These are phyloP conservation scores for Drosophila virilis DNA, from an alignment of 1,140 invertebrate species.

Conservation along the genomic window DNA sequence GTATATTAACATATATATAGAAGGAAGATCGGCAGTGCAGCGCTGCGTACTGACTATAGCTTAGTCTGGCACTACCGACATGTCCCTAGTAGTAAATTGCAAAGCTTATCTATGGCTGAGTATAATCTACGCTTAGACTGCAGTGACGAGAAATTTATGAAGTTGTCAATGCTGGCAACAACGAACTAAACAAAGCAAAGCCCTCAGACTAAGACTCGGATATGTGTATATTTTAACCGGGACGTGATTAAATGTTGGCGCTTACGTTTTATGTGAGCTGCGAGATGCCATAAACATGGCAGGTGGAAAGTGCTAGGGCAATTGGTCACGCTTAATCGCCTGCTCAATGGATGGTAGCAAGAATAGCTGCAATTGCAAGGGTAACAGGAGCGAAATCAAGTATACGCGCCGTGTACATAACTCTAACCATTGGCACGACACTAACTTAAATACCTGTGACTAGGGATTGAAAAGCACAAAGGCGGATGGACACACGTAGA, in stretches of 20 bases:
- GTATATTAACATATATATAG: too few relatives aligned
- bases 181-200: constrained; percentile 23
- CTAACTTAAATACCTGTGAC: constrained; percentile 35
- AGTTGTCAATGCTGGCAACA: constrained; percentile 50
- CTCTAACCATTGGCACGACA: constrained; percentile 57
- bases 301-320: constrained; percentile 56
- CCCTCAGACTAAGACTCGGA: constrained; percentile 11
- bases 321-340: constrained; percentile 81
- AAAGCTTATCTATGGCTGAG: constrained; percentile 4
- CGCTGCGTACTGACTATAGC: too few relatives aligned
- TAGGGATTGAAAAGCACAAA: constrained; percentile 39
- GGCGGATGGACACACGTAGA: constrained; percentile 9
- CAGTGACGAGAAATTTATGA: constrained; percentile 61
- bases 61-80: too few relatives aligned
- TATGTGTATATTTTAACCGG: constrained; percentile 14
- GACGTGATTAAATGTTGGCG: constrained; percentile 64
- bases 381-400: constrained; percentile 51
- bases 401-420: constrained; percentile 70
- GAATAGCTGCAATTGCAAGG: not conserved
- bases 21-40: too few relatives aligned
- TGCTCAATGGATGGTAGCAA: constrained; percentile 29
- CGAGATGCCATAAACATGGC: constrained; percentile 56
- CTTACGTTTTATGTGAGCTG: constrained; percentile 45
- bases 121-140: constrained; percentile 23
- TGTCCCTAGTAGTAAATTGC: constrained; percentile 7